Evolutionary conservation across 1,140 invertebrate species (phyloP), one percentile per base, ranked within the genome.

Genomic region (Hylaeus anthracinus): DNA sequence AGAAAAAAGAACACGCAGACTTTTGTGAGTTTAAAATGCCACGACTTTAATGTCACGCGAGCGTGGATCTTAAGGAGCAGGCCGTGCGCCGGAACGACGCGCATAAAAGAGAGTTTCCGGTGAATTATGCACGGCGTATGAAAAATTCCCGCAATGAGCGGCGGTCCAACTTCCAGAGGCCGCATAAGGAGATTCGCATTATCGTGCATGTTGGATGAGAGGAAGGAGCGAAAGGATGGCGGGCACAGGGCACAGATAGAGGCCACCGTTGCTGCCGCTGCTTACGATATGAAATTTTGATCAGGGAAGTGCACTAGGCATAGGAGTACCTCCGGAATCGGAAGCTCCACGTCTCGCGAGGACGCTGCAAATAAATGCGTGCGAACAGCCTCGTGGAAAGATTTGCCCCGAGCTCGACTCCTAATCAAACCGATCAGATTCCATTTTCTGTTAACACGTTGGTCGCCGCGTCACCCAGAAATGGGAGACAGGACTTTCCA

Each of bases 101-200:
- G 72, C 64, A 61, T 85, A 87, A 87, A 82, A 80, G 79, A 64
- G 85, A 71, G 73, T 76, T 81, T 70, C 63, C 60, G 64, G 39
- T 90, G 77, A 89, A 90, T 90, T 86, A 90, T 90, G 81, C 79
- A 90, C 55, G 63, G 53, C 15, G 63, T 80, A 89, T 89, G 82
- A 88, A 88, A 89, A 86, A 89, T 89, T 90, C 87, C 53, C 58
- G 75, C 63, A 72, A 73, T 66, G 78, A 85, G 64, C 53, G 45
- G 60, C 53, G 48, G 58, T 76, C 69, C 72, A 79, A 83, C 79
- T 88, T 89, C 85, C 84, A 86, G 58, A 64, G 81, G 81, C 61
- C 69, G 87, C 78, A 88, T 88, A 89, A 89, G 86, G 83, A 88
- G 88, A 88, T 90, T 88, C 87, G 81, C 89, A 90, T 90, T 90